A percentile compares a stretch with the other conserved stretches of the same genome.
Evolutionary conservation across 2,113 vertebrate genomes (phyloP).

Genomic region (Propithecus coquereli): DNA sequence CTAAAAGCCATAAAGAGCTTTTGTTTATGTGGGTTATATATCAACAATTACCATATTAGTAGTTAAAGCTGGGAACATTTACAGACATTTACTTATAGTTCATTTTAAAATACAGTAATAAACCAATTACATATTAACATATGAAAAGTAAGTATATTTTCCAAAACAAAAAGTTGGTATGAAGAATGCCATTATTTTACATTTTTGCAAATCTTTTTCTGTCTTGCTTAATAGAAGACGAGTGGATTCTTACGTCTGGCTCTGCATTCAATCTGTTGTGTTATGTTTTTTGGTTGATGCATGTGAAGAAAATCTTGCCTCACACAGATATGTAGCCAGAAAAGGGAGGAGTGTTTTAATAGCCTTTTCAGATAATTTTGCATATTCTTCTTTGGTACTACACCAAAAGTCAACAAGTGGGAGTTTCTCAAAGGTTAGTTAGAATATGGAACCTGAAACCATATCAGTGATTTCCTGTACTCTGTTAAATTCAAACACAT

Average conservation of each 20-base stretch:
- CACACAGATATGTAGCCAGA: not conserved
- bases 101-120: not conserved
- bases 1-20: not conserved
- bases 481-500: not conserved
- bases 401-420: not conserved
- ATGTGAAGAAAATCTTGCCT: not conserved
- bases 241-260: not conserved
- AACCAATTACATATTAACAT: not conserved
- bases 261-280: not conserved
- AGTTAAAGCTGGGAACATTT: not conserved
- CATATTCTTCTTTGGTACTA: not conserved
- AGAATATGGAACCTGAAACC: not conserved
- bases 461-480: not conserved
- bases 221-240: not conserved
- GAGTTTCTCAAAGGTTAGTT: not conserved
- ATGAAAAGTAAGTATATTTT: constrained; percentile 1
- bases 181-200: not conserved
- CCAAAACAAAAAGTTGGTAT: not conserved
- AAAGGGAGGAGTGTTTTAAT: not conserved
- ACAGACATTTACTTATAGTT: not conserved
- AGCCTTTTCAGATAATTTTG: not conserved
- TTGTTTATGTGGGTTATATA: not conserved
- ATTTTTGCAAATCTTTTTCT: constrained; percentile 28
- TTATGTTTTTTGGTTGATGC: not conserved
- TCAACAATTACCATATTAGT: not conserved